Evolutionary conservation across 2,888 invertebrate species (phyloP).

Genomic region (Nyleta sp.): DNA sequence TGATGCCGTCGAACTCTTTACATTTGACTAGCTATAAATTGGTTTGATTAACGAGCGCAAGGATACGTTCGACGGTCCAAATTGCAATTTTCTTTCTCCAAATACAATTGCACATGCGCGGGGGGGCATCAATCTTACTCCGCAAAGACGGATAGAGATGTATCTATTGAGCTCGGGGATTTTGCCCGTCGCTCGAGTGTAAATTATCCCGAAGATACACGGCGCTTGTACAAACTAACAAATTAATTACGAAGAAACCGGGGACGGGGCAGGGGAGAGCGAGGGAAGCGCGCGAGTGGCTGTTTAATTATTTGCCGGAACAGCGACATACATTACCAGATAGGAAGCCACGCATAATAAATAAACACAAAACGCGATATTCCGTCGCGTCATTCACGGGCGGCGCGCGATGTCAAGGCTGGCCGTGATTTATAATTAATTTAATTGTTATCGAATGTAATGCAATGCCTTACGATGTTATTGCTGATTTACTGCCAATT

Average conservation of each 20-base stretch:
- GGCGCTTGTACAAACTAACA: conserved; percentile 57
- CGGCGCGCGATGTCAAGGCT: conserved; percentile 42
- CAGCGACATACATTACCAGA: conserved; percentile 47
- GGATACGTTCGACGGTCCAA: conserved; percentile 40
- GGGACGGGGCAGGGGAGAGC: not conserved
- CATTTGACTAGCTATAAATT: conserved; percentile 51
- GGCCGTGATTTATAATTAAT: conserved; percentile 49
- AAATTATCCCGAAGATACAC: conserved; percentile 60
- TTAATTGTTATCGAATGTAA: conserved; percentile 53
- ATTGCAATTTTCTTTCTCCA: conserved; percentile 54
- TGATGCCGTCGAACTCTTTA: too few relatives aligned
- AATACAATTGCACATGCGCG: conserved; percentile 52
- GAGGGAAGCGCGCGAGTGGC: conserved; percentile 26
- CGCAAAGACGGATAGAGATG: conserved; percentile 61
- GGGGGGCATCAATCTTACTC: conserved; percentile 54
- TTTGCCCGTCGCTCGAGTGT: conserved; percentile 56
- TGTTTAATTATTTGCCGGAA: conserved; percentile 60
- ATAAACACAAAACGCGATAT: conserved; percentile 41
- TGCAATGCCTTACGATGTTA: conserved; percentile 41
- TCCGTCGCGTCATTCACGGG: conserved; percentile 32
- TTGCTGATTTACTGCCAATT: conserved; percentile 55
- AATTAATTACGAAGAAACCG: conserved; percentile 62
- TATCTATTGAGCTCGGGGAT: conserved; percentile 61
- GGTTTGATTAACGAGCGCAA: conserved; percentile 36
- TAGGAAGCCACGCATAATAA: conserved; percentile 47